Conservation (phyloP, 2,797 vertebrate species). For the Megalops cyprinoides region DNA sequence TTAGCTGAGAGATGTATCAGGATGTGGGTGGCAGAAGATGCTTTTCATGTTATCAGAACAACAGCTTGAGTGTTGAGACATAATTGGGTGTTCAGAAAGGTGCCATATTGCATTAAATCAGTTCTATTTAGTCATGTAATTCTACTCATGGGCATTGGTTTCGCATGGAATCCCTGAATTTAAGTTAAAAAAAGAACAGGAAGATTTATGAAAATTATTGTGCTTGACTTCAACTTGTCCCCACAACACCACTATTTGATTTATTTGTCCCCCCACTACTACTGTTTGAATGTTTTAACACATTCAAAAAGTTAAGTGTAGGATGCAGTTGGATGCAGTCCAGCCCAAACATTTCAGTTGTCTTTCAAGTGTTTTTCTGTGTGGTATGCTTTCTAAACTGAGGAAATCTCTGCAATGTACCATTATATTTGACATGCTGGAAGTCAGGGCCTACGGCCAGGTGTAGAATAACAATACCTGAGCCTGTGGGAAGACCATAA, state of each 20-base stretch:
- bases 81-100: neutral
- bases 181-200: too few relatives aligned
- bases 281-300: too few relatives aligned
- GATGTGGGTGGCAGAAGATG: neutral
- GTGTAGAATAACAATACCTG: neutral
- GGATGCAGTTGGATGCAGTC: neutral
- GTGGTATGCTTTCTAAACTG: neutral
- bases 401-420: neutral
- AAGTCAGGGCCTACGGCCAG: neutral
- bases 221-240: too few relatives aligned
- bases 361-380: neutral
- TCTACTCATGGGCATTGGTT: neutral
- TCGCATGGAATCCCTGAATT: too few relatives aligned
- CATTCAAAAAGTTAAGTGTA: too few relatives aligned
- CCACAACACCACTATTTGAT: too few relatives aligned
- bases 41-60: slow-evolving; percentile 1
- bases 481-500: too few relatives aligned
- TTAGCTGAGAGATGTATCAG: neutral
- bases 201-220: too few relatives aligned
- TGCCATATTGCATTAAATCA: neutral
- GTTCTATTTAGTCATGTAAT: neutral
- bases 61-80: neutral
- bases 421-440: neutral
- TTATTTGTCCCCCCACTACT: too few relatives aligned
- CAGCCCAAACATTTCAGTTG: neutral